Conservation (phyloP, 1,140 invertebrate genomes). For the Trinorchestia longiramus region DNA sequence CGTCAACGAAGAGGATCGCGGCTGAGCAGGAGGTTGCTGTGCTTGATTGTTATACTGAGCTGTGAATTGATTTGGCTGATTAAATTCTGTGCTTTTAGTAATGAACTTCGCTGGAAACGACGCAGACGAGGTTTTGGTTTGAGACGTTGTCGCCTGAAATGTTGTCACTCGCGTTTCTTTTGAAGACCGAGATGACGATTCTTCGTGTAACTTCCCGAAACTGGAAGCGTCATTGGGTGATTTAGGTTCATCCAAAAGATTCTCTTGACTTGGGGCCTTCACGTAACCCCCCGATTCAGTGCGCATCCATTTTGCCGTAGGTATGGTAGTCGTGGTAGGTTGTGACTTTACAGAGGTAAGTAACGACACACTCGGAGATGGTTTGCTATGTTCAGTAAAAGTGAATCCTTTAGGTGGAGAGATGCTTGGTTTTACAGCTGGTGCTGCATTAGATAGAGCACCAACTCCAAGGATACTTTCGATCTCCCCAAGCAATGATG, state of each 20-base stretch:
- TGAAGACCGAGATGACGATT: background rate
- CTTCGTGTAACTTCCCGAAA: background rate
- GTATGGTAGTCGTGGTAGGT: background rate
- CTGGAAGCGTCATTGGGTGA: background rate
- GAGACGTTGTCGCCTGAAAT: background rate
- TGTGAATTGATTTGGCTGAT: constrained; percentile 29
- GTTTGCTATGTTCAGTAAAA: constrained; percentile 3
- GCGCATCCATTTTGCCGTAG: constrained; percentile 32
- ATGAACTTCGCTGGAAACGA: background rate
- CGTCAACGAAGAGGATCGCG: background rate
- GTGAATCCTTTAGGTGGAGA: constrained; percentile 41
- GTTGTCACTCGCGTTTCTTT: background rate
- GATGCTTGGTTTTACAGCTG: background rate
- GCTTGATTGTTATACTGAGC: constrained; percentile 37
- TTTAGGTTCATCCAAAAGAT: background rate
- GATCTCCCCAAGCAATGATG: constrained; percentile 63
- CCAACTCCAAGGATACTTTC: constrained; percentile 64
- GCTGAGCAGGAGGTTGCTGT: background rate
- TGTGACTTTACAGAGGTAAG: background rate
- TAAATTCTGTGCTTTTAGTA: background rate
- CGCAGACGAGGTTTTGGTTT: constrained; percentile 4
- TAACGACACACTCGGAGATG: background rate
- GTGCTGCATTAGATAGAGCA: constrained; percentile 41
- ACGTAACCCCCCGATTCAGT: constrained; percentile 46
- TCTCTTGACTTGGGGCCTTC: constrained; percentile 20